Percentiles rank a stretch among this genome's conserved stretches.
phyloP scores from a whole-genome alignment of 2,797 vertebrate genomes.

The Enteromius trimaculatus region DNA sequence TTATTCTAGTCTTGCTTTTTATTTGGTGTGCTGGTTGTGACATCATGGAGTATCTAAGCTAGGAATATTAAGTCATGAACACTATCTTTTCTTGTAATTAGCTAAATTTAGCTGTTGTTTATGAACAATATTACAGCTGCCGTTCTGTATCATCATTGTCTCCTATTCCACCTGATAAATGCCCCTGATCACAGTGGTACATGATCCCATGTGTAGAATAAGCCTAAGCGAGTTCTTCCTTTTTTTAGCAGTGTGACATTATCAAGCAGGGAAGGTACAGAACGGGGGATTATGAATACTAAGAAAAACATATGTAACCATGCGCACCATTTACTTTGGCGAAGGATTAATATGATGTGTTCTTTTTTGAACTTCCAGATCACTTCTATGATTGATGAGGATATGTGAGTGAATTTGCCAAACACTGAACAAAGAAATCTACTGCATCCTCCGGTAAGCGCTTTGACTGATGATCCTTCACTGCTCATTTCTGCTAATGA shows the following conservation, averaged over 20 bases:
- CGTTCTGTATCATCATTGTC: not conserved
- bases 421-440: slow-evolving; percentile 71
- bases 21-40: not conserved
- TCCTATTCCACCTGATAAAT: slow-evolving; percentile 10
- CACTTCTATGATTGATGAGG: slow-evolving; percentile 79
- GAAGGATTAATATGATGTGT: slow-evolving; percentile 64
- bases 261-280: slow-evolving; percentile 21
- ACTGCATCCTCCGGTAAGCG: slow-evolving; percentile 77
- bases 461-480: slow-evolving; percentile 68
- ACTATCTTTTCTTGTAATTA: not conserved
- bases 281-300: slow-evolving; percentile 23
- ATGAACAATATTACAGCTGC: slow-evolving; percentile 4
- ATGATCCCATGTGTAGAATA: slow-evolving; percentile 26
- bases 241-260: slow-evolving; percentile 40
- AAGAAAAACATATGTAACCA: slow-evolving; percentile 26
- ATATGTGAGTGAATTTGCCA: slow-evolving; percentile 74
- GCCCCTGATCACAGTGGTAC: slow-evolving; percentile 21
- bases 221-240: slow-evolving; percentile 21
- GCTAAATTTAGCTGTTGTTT: not conserved
- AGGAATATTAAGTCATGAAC: not conserved
- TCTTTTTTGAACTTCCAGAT: slow-evolving; percentile 69
- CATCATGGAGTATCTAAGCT: not conserved
- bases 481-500: slow-evolving; percentile 61
- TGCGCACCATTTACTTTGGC: slow-evolving; percentile 38
- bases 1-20: not conserved